A percentile compares a stretch with the other conserved stretches of the same genome.
Evolutionary conservation across 2,888 invertebrate genomes (phyloP).

Genomic region (Metellina segmentata): DNA sequence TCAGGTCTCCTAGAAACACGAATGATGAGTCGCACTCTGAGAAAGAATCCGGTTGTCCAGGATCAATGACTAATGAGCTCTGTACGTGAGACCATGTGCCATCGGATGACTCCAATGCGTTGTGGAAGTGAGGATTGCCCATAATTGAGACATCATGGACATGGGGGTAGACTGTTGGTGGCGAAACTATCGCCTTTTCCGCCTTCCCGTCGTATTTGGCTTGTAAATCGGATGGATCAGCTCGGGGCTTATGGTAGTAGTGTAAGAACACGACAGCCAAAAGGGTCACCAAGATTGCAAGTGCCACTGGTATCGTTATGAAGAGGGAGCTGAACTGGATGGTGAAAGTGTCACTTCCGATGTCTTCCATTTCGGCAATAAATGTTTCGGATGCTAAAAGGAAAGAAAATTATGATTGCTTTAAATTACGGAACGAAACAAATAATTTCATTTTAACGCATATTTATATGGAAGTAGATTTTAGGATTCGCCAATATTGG

Average conservation of each 20-base stretch:
- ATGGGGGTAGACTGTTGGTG: conserved; percentile 24
- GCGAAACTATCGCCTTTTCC: conserved; percentile 32
- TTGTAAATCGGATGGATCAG: conserved; percentile 31
- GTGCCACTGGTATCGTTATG: conserved; percentile 53
- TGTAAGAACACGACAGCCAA: conserved; percentile 51
- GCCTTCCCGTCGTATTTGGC: conserved; percentile 25
- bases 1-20: conserved; percentile 68
- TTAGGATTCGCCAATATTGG: no score
- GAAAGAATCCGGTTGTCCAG: conserved; percentile 69
- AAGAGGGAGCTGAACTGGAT: conserved; percentile 49
- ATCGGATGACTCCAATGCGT: conserved; percentile 56
- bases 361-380: conserved; percentile 53
- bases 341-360: neutral
- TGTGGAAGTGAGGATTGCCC: conserved; percentile 53
- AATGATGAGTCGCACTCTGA: conserved; percentile 71
- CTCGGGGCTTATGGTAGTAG: conserved; percentile 27
- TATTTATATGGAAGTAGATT: no score
- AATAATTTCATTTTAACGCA: neutral
- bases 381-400: conserved; percentile 52
- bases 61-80: conserved; percentile 65
- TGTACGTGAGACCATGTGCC: conserved; percentile 73
- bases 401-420: neutral
- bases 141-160: conserved; percentile 45
- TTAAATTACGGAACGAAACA: neutral
- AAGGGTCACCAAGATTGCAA: conserved; percentile 49